Evolutionary conservation across 2,888 invertebrate species (phyloP), one percentile per base, ranked within the genome.

Genomic region (Anaspis maculata): DNA sequence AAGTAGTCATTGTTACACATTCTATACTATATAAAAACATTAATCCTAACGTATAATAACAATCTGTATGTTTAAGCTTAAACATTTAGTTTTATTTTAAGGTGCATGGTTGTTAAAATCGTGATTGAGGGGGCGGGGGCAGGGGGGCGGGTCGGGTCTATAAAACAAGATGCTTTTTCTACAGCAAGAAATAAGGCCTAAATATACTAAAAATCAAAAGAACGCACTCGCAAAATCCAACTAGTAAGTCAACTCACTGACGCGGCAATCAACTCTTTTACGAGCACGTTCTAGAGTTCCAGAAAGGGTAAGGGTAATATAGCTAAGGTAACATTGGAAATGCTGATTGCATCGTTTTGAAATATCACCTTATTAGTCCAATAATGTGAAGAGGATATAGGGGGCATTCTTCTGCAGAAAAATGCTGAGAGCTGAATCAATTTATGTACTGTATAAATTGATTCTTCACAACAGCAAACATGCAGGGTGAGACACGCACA

Each of bases 271-370:
- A n/a, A n/a, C n/a, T n/a, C n/a, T n/a, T n/a, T n/a, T n/a, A n/a
- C n/a, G n/a, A n/a, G n/a, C n/a, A n/a, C n/a, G n/a, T n/a, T n/a
- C n/a, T n/a, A n/a, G n/a, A n/a, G n/a, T n/a, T n/a, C n/a, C n/a
- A n/a, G n/a, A n/a, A n/a, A n/a, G 39, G 42, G 41, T 36, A 42
- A 44, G 45, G 39, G 36, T 46, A 27, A 15, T 36, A 59, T 63
- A 64, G 62, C 58, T 57, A 65, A 66, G 66, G 66, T 64, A 62
- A 65, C 66, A 66, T 66, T 66, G 66, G 66, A 66, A 66, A 66
- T 66, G 66, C 61, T 55, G 58, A 51, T 55, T 50, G 39, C 42
- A 41, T 52, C 46, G 41, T 51, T 48, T 42, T 30, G 36, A 24
- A 49, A 48, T 43, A 51, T 52, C 51, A 52, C 52, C 52, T 54